Evolutionary conservation across 2,113 vertebrate species (phyloP).

Genomic region (Callionymus lyra): DNA sequence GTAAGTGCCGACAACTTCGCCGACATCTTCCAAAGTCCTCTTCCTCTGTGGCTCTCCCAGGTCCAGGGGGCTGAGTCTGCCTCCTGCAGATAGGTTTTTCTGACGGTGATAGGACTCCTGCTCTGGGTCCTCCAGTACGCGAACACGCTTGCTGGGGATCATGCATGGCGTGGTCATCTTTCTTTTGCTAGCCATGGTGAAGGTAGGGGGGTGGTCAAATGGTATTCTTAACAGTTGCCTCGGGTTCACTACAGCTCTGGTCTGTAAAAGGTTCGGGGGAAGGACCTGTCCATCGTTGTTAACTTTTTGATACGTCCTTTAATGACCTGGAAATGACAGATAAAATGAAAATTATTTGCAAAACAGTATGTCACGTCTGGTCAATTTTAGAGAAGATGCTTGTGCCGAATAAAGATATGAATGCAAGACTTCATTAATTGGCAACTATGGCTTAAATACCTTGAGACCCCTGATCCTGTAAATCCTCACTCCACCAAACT

Average conservation of each 20-base stretch:
- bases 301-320: slow-evolving; percentile 1
- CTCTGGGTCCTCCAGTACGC: slow-evolving; percentile 62
- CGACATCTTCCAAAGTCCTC: slow-evolving; percentile 46
- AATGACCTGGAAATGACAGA: slow-evolving; percentile 27
- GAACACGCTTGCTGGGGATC: slow-evolving; percentile 86
- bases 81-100: slow-evolving; percentile 27
- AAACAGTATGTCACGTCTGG: too few relatives aligned
- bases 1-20: slow-evolving; percentile 67
- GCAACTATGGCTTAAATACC: too few relatives aligned
- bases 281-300: slow-evolving; percentile 41
- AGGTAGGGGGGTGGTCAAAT: slow-evolving; percentile 25
- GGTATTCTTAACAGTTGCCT: slow-evolving; percentile 11
- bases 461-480: too few relatives aligned
- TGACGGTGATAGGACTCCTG: slow-evolving; percentile 51
- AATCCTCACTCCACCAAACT: slow-evolving; percentile 8
- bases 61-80: slow-evolving; percentile 31
- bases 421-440: too few relatives aligned
- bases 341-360: too few relatives aligned
- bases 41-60: slow-evolving; percentile 33
- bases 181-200: slow-evolving; percentile 92
- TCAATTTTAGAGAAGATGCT: too few relatives aligned
- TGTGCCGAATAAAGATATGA: too few relatives aligned
- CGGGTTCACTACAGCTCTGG: slow-evolving; percentile 49
- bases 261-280: slow-evolving; percentile 47
- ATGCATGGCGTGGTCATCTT: slow-evolving; percentile 95